Evolutionary conservation across 1,140 invertebrate species (phyloP).

Genomic region (Antheraea pernyi): DNA sequence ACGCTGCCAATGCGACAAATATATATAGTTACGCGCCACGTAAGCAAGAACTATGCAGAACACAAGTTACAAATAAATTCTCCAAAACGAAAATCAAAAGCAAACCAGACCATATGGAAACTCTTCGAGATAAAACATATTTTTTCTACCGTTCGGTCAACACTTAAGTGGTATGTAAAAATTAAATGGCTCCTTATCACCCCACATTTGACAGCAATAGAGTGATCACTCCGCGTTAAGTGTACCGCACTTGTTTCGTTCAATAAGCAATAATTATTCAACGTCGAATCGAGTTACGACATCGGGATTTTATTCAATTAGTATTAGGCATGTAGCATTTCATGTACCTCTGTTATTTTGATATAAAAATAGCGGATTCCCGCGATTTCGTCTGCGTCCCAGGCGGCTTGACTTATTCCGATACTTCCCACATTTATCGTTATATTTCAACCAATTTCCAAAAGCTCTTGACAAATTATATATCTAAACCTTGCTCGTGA

Average conservation of each 20-base stretch:
- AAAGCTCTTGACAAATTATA: no score
- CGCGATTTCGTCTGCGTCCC: no score
- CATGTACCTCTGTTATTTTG: not conserved
- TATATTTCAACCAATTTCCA: no score
- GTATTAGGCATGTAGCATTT: not conserved
- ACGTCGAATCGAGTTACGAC: not conserved
- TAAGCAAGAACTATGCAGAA: no score
- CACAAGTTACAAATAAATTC: not conserved
- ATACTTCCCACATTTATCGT: no score
- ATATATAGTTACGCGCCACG: no score
- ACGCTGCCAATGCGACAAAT: no score
- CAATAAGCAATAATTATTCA: slow-evolving; percentile 22
- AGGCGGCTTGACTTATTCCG: no score
- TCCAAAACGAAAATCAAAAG: not conserved
- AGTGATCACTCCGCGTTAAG: slow-evolving; percentile 30
- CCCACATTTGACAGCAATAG: slow-evolving; percentile 30
- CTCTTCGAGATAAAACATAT: not conserved
- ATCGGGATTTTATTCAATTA: not conserved
- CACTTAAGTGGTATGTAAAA: slow-evolving; percentile 21
- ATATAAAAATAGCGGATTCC: no score
- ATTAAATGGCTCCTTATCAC: slow-evolving; percentile 31
- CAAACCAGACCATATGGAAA: not conserved
- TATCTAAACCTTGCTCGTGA: no score
- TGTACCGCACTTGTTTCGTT: slow-evolving; percentile 14
- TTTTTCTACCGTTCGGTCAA: not conserved